Conservation (phyloP, 1,140 invertebrate genomes). For the Drosophila sturtevanti region DNA sequence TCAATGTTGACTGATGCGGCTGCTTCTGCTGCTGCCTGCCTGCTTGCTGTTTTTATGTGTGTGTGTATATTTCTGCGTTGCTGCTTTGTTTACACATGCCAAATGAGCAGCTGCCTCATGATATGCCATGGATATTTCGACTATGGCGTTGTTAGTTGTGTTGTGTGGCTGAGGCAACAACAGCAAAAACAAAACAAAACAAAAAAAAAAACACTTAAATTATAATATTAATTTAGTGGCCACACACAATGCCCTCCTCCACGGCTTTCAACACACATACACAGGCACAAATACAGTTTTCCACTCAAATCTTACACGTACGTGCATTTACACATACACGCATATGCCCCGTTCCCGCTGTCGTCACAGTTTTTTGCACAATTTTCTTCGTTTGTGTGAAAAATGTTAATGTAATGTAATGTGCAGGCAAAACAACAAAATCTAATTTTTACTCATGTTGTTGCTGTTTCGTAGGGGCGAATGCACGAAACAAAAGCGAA, state of each 20-base stretch:
- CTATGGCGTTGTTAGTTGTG: slow-evolving; percentile 1
- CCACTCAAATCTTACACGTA: slow-evolving; percentile 2
- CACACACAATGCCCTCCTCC: slow-evolving; percentile 34
- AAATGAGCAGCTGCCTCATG: slow-evolving; percentile 61
- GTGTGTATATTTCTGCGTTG: slow-evolving; percentile 36
- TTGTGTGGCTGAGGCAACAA: slow-evolving; percentile 28
- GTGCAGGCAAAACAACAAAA: not conserved
- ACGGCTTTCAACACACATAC: slow-evolving; percentile 47
- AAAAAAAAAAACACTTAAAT: slow-evolving; percentile 40
- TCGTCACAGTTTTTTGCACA: slow-evolving; percentile 77
- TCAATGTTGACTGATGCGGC: slow-evolving; percentile 25
- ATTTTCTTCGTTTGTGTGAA: slow-evolving; percentile 42
- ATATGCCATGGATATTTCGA: slow-evolving; percentile 52
- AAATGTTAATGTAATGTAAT: slow-evolving; percentile 7
- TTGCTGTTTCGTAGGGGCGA: slow-evolving; percentile 6
- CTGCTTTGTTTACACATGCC: slow-evolving; percentile 74
- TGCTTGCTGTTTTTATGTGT: slow-evolving; percentile 24
- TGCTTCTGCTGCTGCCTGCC: slow-evolving; percentile 20
- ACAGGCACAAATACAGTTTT: not conserved
- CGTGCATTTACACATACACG: not conserved
- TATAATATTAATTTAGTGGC: slow-evolving; percentile 66
- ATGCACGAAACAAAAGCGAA: slow-evolving; percentile 6
- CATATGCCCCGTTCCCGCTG: slow-evolving; percentile 22
- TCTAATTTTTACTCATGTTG: slow-evolving; percentile 4
- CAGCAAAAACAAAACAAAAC: no score